phyloP scores from a whole-genome alignment of 2,797 vertebrate species.

The Acrocephalus scirpaceus region DNA sequence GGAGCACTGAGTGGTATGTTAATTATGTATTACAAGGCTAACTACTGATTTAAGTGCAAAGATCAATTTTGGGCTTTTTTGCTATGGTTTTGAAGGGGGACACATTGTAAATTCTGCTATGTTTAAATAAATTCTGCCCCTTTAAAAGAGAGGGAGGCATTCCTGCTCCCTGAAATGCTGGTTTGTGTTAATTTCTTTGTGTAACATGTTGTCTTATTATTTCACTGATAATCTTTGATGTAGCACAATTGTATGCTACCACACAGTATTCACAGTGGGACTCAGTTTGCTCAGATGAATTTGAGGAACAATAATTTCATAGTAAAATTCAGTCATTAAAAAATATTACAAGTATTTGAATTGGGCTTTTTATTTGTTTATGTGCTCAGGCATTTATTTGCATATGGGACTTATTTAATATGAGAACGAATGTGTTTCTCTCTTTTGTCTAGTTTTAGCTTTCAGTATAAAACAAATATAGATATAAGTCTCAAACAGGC shows the following conservation, averaged over 20 bases:
- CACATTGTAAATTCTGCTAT: neutral
- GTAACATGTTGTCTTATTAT: neutral
- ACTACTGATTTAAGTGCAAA: neutral
- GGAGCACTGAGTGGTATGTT: slow-evolving; percentile 94
- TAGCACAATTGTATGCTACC: neutral
- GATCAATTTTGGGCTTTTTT: neutral
- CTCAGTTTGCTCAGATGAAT: neutral
- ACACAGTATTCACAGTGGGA: neutral
- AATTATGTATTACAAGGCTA: neutral
- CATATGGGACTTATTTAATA: neutral
- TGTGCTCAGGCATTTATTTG: neutral
- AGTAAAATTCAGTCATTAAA: neutral
- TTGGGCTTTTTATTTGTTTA: neutral
- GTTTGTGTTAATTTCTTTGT: neutral
- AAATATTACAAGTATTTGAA: neutral
- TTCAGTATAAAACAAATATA: neutral
- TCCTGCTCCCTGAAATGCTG: neutral
- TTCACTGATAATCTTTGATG: neutral
- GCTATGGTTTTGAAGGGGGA: neutral
- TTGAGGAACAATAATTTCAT: neutral
- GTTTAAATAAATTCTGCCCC: neutral
- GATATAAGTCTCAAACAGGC: neutral
- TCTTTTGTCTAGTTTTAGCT: neutral
- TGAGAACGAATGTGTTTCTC: neutral
- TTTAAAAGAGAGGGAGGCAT: neutral